These are phyloP conservation scores for Tricholauxania praeusta DNA, from an alignment of 2,888 invertebrate species.

Conservation along the genomic window DNA sequence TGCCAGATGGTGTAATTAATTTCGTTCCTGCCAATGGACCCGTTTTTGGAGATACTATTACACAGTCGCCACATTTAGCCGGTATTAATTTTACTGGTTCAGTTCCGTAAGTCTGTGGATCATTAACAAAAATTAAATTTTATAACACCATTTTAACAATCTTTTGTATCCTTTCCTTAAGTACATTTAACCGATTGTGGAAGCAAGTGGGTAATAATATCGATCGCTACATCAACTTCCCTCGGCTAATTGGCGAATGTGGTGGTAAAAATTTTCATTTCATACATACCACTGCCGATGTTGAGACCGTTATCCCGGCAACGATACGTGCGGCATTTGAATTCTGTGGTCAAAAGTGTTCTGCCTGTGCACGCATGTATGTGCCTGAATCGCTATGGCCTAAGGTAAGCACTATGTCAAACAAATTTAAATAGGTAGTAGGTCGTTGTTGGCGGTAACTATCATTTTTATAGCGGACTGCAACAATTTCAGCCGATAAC, in stretches of 20 bases:
- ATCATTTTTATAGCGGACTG: too few species aligned
- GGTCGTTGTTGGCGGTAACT: too few species aligned
- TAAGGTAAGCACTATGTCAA: conserved; percentile 66
- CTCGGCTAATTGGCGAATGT: conserved; percentile 94
- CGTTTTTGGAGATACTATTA: conserved; percentile 92
- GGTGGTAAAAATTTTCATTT: conserved; percentile 99
- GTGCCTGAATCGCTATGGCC: conserved; percentile 91
- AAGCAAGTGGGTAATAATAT: conserved; percentile 91
- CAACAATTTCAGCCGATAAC: too few species aligned
- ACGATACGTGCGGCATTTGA: conserved; percentile 96
- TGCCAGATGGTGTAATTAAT: conserved; percentile 96
- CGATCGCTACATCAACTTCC: conserved; percentile 86
- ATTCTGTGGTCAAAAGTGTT: conserved; percentile 98
- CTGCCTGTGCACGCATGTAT: conserved; percentile 97
- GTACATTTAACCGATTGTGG: conserved; percentile 94
- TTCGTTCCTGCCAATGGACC: conserved; percentile 97
- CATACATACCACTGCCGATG: conserved; percentile 91
- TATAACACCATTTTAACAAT: conserved; percentile 25
- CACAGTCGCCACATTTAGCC: conserved; percentile 85
- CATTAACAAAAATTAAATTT: conserved; percentile 1
- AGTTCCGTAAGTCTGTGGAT: conserved; percentile 76
- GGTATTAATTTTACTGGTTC: conserved; percentile 99
- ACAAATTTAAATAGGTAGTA: neutral
- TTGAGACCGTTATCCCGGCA: conserved; percentile 81
- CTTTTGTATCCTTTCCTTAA: conserved; percentile 55